A percentile compares a stretch with the other conserved stretches of the same genome.
Evolutionary conservation across 1,140 invertebrate genomes (phyloP).

Genomic region (Forficula auricularia): DNA sequence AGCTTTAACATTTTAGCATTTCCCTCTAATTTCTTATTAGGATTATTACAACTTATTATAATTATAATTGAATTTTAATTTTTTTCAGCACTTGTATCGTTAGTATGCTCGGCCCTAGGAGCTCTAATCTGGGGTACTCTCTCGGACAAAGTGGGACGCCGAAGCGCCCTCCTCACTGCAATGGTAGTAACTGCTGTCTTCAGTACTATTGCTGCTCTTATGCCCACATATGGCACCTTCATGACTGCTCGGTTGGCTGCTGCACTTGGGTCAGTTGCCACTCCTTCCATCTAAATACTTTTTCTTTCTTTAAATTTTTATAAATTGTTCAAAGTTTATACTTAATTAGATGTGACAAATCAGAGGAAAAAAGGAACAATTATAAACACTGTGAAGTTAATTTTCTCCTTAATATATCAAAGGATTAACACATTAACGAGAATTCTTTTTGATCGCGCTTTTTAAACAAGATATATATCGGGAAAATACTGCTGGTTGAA

Average conservation of each 20-base stretch:
- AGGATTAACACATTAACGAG: too few species aligned
- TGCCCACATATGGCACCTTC: constrained; percentile 63
- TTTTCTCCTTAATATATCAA: too few species aligned
- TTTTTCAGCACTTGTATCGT: constrained; percentile 39
- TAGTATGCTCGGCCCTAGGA: constrained; percentile 51
- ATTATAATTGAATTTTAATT: constrained; percentile 5
- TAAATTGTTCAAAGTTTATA: background rate
- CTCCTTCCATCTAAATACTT: background rate
- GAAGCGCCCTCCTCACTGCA: constrained; percentile 46
- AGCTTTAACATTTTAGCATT: too few species aligned
- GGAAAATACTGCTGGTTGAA: too few species aligned
- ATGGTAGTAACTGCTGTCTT: constrained; percentile 55
- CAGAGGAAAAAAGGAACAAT: too few species aligned
- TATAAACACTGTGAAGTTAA: too few species aligned
- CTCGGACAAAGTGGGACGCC: constrained; percentile 45
- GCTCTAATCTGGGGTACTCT: constrained; percentile 56
- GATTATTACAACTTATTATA: too few species aligned
- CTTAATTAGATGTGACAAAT: too few species aligned
- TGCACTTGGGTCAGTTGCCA: constrained; percentile 40
- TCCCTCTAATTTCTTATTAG: too few species aligned
- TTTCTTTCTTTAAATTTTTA: constrained; percentile 28
- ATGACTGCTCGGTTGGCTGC: constrained; percentile 49
- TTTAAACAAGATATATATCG: too few species aligned
- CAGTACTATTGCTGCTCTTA: constrained; percentile 51
- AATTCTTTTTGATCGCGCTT: too few species aligned